Conservation (phyloP, 2,113 vertebrate species). For the Excalfactoria chinensis region DNA sequence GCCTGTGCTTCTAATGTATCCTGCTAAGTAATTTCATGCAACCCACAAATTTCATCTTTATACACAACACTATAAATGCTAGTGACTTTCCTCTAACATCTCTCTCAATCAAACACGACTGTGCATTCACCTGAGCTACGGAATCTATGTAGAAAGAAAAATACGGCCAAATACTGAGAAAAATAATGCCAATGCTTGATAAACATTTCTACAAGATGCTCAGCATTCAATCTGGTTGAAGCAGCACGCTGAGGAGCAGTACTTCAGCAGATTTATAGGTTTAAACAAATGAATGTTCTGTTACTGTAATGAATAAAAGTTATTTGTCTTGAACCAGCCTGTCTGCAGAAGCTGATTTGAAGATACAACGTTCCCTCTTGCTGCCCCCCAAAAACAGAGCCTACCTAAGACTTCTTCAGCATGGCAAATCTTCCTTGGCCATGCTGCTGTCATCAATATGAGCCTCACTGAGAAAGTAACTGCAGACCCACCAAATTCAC, state of each 20-base stretch:
- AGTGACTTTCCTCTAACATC: slow-evolving; percentile 10
- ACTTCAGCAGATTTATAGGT: slow-evolving; percentile 9
- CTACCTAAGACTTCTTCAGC: not conserved
- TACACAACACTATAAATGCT: not conserved
- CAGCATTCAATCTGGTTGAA: not conserved
- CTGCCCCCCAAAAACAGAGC: not conserved
- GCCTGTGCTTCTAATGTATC: slow-evolving; percentile 13
- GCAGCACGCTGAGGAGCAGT: not conserved
- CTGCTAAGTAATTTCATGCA: slow-evolving; percentile 12
- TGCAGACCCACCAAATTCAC: not conserved
- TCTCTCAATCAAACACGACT: not conserved
- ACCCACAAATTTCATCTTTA: slow-evolving; percentile 50
- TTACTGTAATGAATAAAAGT: slow-evolving; percentile 13
- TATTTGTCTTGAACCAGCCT: slow-evolving; percentile 34
- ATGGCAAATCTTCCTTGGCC: not conserved
- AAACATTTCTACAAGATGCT: not conserved
- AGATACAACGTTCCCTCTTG: not conserved
- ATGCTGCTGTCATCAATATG: not conserved
- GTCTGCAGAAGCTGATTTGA: slow-evolving; percentile 24
- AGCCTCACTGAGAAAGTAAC: not conserved
- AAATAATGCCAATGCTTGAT: slow-evolving; percentile 23
- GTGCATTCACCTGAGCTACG: not conserved
- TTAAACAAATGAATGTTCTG: slow-evolving; percentile 50
- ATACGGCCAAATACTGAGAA: not conserved
- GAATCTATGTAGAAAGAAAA: not conserved